Base-by-base conservation (phyloP, 2,797 vertebrate genomes). In the Enteromius paludinosus region DNA sequence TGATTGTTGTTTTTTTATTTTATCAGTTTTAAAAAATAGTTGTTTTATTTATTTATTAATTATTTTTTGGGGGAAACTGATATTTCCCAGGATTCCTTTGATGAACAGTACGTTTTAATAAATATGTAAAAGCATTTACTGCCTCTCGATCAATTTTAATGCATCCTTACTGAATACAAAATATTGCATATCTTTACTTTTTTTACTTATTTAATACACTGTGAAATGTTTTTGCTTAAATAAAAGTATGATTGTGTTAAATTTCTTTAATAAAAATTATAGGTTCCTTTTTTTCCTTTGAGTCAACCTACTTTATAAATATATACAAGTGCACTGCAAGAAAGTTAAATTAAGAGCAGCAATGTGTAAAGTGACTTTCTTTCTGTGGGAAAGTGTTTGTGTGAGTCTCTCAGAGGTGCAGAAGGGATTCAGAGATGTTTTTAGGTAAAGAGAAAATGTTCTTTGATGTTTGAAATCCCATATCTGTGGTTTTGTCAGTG, bases 381-480 rank as follows among this genome's bases (percentile, higher is more conserved):
- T 80, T 78, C 38, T 23, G 56, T 73, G 71, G 23, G 65, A 64
- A 81, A 77, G 59, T 77, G 64, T 64, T 45, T 79, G 76, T 81
- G 52, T 12, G 61, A 79, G 81, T 79, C 76, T 85, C 25, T 47
- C 54, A 41, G 75, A 73, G 61, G 14, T 87, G 82, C 80, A 76
- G 54, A 59, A 88, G 83, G 14, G 66, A 82, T 70, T 56, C 76
- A 87, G 84, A 23, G 70, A 83, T 86, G 85, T 87, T 81, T 89
- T 84, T 87, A 85, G 72, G 85, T 88, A 85, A 83, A 84, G 84
- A 85, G 69, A 81, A 81, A 87, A 82, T 73, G 52, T 81, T 70
- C 91, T 93, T 93, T 93, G 89, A 94, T 90, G 87, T 91, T 88
- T 68, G 65, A 88, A 90, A 88, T 87, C 87, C 86, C 83, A 61